Conservation (phyloP, 2,797 vertebrate genomes). For the Neoniphon sammara region DNA sequence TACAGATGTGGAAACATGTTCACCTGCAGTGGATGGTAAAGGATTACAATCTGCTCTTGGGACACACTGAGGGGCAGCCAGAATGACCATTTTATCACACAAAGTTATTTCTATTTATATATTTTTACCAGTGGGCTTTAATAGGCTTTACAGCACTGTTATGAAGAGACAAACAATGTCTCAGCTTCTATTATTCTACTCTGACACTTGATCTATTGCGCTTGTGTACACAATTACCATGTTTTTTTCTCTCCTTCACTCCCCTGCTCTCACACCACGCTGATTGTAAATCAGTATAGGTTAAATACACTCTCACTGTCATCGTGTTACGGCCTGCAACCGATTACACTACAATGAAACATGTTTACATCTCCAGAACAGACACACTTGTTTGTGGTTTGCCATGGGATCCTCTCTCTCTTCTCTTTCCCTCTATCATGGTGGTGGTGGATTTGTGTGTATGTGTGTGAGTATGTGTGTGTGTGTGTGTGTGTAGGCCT, state of each 20-base stretch:
- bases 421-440: constrained; percentile 20
- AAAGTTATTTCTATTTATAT: constrained; percentile 40
- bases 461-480: constrained; percentile 32
- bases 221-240: neutral
- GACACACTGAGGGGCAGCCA: constrained; percentile 45
- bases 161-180: constrained; percentile 34
- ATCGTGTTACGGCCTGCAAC: constrained; percentile 37
- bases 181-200: constrained; percentile 23
- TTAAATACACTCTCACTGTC: constrained; percentile 41
- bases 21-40: constrained; percentile 58
- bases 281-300: constrained; percentile 22
- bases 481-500: constrained; percentile 42
- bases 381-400: constrained; percentile 67
- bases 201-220: constrained; percentile 43
- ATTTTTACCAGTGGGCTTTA: constrained; percentile 43
- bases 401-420: constrained; percentile 56
- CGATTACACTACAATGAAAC: constrained; percentile 57
- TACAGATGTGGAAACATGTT: constrained; percentile 73
- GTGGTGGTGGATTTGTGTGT: constrained; percentile 22
- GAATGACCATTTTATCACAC: constrained; percentile 48
- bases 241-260: constrained; percentile 22
- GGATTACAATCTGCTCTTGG: constrained; percentile 54
- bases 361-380: constrained; percentile 68
- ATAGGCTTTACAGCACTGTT: constrained; percentile 61
- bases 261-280: constrained; percentile 27